Conservation (phyloP, 1,140 invertebrate genomes). For the Lasaia peninsularis region DNA sequence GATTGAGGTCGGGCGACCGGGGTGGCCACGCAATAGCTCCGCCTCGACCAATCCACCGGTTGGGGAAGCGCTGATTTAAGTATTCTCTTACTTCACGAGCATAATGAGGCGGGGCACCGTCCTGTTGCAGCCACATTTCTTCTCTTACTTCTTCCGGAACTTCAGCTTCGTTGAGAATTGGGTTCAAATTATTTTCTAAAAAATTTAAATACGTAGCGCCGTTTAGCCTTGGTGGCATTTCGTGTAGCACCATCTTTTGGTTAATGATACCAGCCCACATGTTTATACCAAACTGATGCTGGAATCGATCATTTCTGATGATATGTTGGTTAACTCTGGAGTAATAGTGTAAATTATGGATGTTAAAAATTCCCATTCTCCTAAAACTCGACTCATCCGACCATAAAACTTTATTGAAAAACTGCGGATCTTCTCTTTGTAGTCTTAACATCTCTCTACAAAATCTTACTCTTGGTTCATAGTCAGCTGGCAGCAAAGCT, state of each 20-base stretch:
- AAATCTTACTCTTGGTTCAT: constrained; percentile 15
- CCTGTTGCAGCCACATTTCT: constrained; percentile 21
- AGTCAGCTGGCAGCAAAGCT: constrained; percentile 14
- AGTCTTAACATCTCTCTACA: constrained; percentile 17
- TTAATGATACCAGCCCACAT: constrained; percentile 18
- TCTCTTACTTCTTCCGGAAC: constrained; percentile 12
- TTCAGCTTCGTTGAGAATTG: constrained; percentile 14
- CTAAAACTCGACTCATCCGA: constrained; percentile 20
- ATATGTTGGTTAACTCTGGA: constrained; percentile 15
- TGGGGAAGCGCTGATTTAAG: constrained; percentile 40
- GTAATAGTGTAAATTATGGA: constrained; percentile 13
- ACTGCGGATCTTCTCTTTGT: constrained; percentile 15
- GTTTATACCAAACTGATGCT: constrained; percentile 17
- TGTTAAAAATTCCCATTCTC: constrained; percentile 21
- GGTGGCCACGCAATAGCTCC: constrained; percentile 55
- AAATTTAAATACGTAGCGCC: constrained; percentile 18
- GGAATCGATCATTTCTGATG: constrained; percentile 16
- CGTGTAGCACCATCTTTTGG: constrained; percentile 16
- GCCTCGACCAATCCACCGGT: constrained; percentile 54
- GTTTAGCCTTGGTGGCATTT: constrained; percentile 17
- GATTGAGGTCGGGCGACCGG: constrained; percentile 58
- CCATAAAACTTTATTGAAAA: constrained; percentile 20
- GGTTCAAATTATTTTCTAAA: constrained; percentile 18
- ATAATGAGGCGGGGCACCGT: constrained; percentile 34
- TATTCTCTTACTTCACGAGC: constrained; percentile 29